Evolutionary conservation across 2,888 invertebrate genomes (phyloP), one percentile per base, ranked within the genome.

Genomic region (Clitarchus hookeri): DNA sequence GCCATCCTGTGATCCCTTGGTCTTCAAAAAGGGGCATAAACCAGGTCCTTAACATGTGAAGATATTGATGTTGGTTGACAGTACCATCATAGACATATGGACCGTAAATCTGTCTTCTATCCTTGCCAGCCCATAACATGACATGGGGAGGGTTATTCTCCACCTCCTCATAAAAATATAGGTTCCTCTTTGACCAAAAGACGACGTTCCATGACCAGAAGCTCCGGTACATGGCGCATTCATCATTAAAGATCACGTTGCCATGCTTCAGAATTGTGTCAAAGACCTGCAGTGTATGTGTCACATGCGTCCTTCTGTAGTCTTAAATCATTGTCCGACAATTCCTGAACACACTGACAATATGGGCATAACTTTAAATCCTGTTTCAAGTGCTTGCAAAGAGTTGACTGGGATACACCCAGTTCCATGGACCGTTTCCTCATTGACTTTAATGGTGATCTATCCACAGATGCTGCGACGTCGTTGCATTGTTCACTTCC

Each of bases 121-220:
- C 77, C 78, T 77, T 23, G 13, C 48, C 19, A 65, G 23, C 85
- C 48, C 80, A 85, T 48, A 79, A 44, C 13, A 44, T 23, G 2
- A 48, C 80, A 80, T 80, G 16, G 44, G 27, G 80, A 80, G 65
- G n/a, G n/a, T n/a, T n/a, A n/a, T n/a, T n/a, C n/a, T n/a, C n/a
- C n/a, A n/a, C n/a, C n/a, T n/a, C n/a, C n/a, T n/a, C n/a, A n/a
- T 44, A 85, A 85, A 80, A 85, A 26, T 85, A 48, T 19, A 25
- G 26, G 9, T 80, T 80, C 36, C n/a, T 25, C 19, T 25, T 80
- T 19, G 80, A 80, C 80, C 26, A 80, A 80, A 25, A 80, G 27
- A 80, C 26, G 27, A 80, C 13, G 19, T 80, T 80, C 65, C 80
- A 25, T 80, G 80, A 80, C 13, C 6, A 25, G 80, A 25, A 84